Conservation (phyloP, 1,140 invertebrate genomes). For the Ceratina australensis region DNA sequence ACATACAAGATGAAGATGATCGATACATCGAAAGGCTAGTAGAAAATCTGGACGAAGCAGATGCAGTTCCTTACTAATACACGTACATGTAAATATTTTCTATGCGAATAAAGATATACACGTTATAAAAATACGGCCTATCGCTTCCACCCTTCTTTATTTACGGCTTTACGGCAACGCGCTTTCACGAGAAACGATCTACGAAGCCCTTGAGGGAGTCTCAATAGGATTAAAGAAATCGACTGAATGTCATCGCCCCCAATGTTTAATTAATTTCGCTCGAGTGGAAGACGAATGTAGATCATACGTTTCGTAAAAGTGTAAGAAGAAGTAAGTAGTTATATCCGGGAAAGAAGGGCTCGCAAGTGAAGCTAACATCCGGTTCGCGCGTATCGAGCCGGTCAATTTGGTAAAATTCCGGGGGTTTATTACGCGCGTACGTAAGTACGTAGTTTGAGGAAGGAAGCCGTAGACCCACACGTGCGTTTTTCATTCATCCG, state of each 20-base stretch:
- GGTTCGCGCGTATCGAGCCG: too few relatives aligned
- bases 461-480: conserved; percentile 55
- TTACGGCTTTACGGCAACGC: background rate
- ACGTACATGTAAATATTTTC: background rate
- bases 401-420: too few relatives aligned
- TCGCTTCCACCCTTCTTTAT: background rate
- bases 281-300: too few relatives aligned
- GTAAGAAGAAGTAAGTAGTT: too few relatives aligned
- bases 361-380: too few relatives aligned
- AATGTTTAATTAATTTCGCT: background rate
- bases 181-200: conserved; percentile 7
- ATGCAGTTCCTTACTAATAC: conserved; percentile 40
- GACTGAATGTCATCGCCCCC: conserved; percentile 27
- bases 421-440: too few relatives aligned
- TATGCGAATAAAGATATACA: conserved; percentile 38
- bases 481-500: conserved; percentile 52
- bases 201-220: conserved; percentile 44
- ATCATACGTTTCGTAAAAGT: too few relatives aligned
- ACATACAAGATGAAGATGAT: background rate
- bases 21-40: background rate
- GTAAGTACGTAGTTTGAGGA: conserved; percentile 16
- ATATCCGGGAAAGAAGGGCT: too few relatives aligned
- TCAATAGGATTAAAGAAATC: conserved; percentile 52
- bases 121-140: background rate
- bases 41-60: background rate